Evolutionary conservation across 30 jellyfish, hydroid and myxozoan species (phyloP).

Genomic region (Hydractinia symbiolongicarpus): DNA sequence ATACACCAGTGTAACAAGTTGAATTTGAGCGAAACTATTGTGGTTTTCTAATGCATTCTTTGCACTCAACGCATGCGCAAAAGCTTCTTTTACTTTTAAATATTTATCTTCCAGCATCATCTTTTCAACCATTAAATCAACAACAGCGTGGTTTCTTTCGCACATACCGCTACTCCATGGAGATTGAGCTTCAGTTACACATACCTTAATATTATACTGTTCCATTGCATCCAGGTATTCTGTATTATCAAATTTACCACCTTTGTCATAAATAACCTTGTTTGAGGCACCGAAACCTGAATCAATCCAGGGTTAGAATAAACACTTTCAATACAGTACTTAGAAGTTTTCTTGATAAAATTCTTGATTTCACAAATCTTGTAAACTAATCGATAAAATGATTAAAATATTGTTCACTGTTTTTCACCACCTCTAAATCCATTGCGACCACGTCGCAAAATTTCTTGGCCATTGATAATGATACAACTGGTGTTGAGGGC

Average conservation of each 20-base stretch:
- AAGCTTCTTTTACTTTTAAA: neutral
- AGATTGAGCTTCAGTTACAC: conserved; percentile 18
- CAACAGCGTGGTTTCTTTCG: conserved; percentile 27
- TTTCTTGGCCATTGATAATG: conserved; percentile 30
- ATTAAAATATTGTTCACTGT: neutral
- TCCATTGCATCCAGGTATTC: conserved; percentile 33
- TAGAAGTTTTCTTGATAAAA: conserved; percentile 25
- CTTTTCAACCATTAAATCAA: conserved; percentile 13
- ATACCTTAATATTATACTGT: conserved; percentile 17
- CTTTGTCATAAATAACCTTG: conserved; percentile 26
- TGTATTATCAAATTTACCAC: conserved; percentile 34
- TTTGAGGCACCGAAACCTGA: conserved; percentile 25
- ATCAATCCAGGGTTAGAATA: conserved; percentile 18
- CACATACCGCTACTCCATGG: conserved; percentile 27
- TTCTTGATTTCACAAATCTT: conserved; percentile 14
- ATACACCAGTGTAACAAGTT: conserved; percentile 18
- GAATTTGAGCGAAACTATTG: neutral
- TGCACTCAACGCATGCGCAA: conserved; percentile 17
- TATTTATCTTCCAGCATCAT: conserved; percentile 22
- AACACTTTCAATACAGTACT: conserved; percentile 3
- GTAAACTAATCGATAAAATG: conserved; percentile 16
- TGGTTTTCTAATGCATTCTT: conserved; percentile 14
- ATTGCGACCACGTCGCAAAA: conserved; percentile 23
- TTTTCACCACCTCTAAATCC: conserved; percentile 24
- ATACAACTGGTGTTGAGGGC: conserved; percentile 31